phyloP scores from a whole-genome alignment of 2,888 invertebrate genomes.

The Muscina levida region DNA sequence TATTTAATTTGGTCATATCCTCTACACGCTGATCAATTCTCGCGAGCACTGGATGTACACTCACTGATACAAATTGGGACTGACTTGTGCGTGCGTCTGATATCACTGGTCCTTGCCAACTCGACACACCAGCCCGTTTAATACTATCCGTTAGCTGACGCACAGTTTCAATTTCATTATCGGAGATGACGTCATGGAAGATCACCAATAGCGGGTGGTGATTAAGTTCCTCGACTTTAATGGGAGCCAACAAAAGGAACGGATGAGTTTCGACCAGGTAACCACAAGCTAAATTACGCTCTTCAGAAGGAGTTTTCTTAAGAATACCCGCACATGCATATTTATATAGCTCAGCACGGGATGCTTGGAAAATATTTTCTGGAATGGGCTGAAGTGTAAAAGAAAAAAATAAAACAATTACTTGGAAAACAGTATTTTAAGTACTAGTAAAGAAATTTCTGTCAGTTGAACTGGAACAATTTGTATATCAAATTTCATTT shows the following conservation, averaged over 20 bases:
- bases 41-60: slow-evolving; percentile 81
- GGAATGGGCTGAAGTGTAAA: slow-evolving; percentile 69
- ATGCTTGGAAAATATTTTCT: slow-evolving; percentile 46
- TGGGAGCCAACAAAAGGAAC: slow-evolving; percentile 79
- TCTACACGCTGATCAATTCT: slow-evolving; percentile 81
- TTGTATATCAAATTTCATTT: no score
- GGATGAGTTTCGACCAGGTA: slow-evolving; percentile 77
- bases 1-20: slow-evolving; percentile 82
- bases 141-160: slow-evolving; percentile 81
- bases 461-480: no score
- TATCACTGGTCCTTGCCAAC: slow-evolving; percentile 79
- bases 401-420: no score
- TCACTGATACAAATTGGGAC: slow-evolving; percentile 66
- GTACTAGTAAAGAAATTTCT: no score
- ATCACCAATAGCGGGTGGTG: slow-evolving; percentile 81
- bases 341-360: slow-evolving; percentile 63
- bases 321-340: slow-evolving; percentile 81
- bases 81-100: slow-evolving; percentile 72
- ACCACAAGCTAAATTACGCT: slow-evolving; percentile 75
- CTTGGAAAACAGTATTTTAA: no score
- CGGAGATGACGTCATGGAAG: slow-evolving; percentile 82
- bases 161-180: slow-evolving; percentile 82
- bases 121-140: slow-evolving; percentile 82
- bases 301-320: slow-evolving; percentile 78
- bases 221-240: slow-evolving; percentile 81